These are phyloP conservation scores for Bombus superbus DNA, from an alignment of 1,140 invertebrate species.

Conservation along the genomic window DNA sequence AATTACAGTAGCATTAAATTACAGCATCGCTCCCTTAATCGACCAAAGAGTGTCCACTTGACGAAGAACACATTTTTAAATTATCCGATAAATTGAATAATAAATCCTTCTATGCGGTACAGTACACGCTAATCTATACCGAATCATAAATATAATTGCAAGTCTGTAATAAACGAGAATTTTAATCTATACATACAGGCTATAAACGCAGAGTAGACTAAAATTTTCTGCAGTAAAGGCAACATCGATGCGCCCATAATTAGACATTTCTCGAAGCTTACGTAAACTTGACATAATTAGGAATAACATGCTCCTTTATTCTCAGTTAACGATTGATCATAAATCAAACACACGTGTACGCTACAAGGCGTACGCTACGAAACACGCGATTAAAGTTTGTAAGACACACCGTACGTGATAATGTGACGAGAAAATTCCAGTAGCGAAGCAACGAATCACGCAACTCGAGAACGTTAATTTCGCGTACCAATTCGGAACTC, in stretches of 20 bases:
- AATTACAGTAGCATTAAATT: no score
- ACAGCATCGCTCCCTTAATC: no score
- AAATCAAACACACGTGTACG: constrained; percentile 39
- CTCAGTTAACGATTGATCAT: constrained; percentile 10
- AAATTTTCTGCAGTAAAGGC: neutral
- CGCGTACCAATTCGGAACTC: neutral
- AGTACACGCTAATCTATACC: no score
- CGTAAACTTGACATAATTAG: constrained; percentile 23
- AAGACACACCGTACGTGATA: neutral
- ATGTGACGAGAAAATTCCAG: constrained; percentile 3
- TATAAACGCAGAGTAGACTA: no score
- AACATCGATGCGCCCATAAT: neutral
- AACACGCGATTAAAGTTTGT: constrained; percentile 20
- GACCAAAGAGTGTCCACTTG: no score
- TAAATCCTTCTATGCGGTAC: no score
- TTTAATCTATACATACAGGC: no score
- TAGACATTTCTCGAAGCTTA: neutral
- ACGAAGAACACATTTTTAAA: no score
- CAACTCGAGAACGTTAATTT: neutral
- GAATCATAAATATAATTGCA: no score
- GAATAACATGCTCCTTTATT: neutral
- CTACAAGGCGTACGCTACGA: neutral
- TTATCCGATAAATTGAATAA: no score
- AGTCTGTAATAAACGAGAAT: no score
- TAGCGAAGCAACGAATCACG: constrained; percentile 2